Evolutionary conservation across 2,797 vertebrate genomes (phyloP).

Genomic region (Thripadectes ignobilis): DNA sequence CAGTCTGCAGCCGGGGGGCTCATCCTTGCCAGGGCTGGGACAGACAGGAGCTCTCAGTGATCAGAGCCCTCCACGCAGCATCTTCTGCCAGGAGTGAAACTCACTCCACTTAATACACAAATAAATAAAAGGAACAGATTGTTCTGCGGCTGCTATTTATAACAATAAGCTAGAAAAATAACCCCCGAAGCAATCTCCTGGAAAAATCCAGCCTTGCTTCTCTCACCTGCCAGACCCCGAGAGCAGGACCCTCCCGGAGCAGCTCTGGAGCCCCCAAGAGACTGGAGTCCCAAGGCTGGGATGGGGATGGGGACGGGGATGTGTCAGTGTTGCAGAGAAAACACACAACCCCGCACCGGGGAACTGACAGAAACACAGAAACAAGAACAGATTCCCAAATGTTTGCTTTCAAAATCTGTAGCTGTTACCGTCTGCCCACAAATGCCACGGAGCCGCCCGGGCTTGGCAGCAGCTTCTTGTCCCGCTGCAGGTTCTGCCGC

Average conservation of each 20-base stretch:
- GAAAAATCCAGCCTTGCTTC: not conserved
- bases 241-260: not conserved
- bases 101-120: not conserved
- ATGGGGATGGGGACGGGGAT: not conserved
- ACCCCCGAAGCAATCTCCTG: not conserved
- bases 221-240: not conserved
- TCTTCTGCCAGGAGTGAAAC: not conserved
- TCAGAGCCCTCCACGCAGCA: not conserved
- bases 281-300: not conserved
- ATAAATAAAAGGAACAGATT: constrained; percentile 25
- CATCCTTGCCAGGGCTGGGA: not conserved
- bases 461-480: not conserved
- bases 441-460: not conserved
- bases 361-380: not conserved
- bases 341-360: not conserved
- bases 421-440: not conserved
- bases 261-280: not conserved
- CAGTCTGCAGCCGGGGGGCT: not conserved
- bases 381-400: not conserved
- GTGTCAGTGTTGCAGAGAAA: not conserved
- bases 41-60: not conserved
- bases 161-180: not conserved
- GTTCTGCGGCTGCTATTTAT: constrained; percentile 5
- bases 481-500: not conserved
- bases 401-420: constrained; percentile 5